Percentiles rank a stretch among this genome's conserved stretches.
phyloP scores from a whole-genome alignment of 2,888 invertebrate genomes.

The Toxonevra muliebris region DNA sequence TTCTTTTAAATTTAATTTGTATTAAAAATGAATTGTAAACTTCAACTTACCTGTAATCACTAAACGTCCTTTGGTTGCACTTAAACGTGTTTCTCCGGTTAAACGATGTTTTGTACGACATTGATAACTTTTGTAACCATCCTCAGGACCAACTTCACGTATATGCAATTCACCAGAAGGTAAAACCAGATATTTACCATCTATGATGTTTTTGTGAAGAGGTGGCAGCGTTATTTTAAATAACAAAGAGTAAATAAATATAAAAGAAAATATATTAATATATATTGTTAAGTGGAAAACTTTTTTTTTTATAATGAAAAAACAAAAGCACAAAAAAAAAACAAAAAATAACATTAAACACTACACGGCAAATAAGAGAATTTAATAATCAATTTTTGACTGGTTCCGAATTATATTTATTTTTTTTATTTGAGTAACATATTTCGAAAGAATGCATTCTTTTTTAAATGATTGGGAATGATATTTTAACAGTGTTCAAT shows the following conservation, averaged over 20 bases:
- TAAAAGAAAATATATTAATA: slow-evolving; percentile 22
- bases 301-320: too few species aligned
- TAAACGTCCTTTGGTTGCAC: slow-evolving; percentile 91
- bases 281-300: background rate
- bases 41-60: slow-evolving; percentile 91
- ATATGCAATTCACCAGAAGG: slow-evolving; percentile 96
- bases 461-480: too few species aligned
- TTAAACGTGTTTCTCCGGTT: slow-evolving; percentile 91
- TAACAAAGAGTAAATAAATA: slow-evolving; percentile 19
- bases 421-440: too few species aligned
- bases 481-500: too few species aligned
- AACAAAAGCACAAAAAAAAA: too few species aligned
- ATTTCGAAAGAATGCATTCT: too few species aligned
- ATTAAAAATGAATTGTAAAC: background rate
- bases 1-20: too few species aligned
- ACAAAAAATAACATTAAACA: too few species aligned
- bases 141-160: slow-evolving; percentile 92
- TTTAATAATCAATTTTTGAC: too few species aligned
- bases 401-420: too few species aligned
- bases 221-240: background rate
- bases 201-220: slow-evolving; percentile 66
- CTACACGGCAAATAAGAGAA: too few species aligned
- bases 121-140: slow-evolving; percentile 93
- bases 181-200: slow-evolving; percentile 93
- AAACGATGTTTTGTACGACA: slow-evolving; percentile 93